phyloP scores from a whole-genome alignment of 2,888 invertebrate species.

The Hedychridium roseum region DNA sequence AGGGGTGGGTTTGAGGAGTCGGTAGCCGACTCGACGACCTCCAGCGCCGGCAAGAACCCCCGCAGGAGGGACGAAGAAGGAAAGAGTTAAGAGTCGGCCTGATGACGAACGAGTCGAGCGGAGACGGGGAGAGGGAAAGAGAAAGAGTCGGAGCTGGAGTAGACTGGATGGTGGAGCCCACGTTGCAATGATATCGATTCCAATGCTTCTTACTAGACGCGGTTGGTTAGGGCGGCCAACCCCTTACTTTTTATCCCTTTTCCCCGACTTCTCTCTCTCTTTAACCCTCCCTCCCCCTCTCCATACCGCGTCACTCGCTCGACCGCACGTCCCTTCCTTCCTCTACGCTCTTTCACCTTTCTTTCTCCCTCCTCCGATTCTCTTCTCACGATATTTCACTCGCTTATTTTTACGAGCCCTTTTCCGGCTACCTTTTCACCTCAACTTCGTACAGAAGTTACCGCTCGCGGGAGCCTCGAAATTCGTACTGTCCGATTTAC shows the following conservation, averaged over 20 bases:
- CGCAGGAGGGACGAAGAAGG: conserved; percentile 47
- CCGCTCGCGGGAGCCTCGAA: too few species aligned
- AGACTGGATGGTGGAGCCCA: conserved; percentile 54
- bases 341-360: conserved; percentile 16
- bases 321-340: conserved; percentile 32
- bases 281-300: conserved; percentile 37
- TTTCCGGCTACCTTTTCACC: too few species aligned
- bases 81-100: conserved; percentile 57
- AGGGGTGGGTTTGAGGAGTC: conserved; percentile 47
- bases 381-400: conserved; percentile 52
- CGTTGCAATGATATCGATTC: conserved; percentile 64
- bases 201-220: conserved; percentile 63
- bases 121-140: conserved; percentile 32
- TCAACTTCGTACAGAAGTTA: too few species aligned
- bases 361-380: conserved; percentile 37
- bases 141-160: conserved; percentile 44
- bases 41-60: conserved; percentile 38
- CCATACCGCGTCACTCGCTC: conserved; percentile 24
- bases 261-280: conserved; percentile 51
- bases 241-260: conserved; percentile 62
- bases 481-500: too few species aligned
- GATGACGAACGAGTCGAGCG: conserved; percentile 45
- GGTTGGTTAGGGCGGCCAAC: conserved; percentile 60
- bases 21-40: conserved; percentile 47
- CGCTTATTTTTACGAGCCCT: conserved; percentile 44